Evolutionary conservation across 2,113 vertebrate genomes (phyloP).

Genomic region (Setophaga kirtlandii): DNA sequence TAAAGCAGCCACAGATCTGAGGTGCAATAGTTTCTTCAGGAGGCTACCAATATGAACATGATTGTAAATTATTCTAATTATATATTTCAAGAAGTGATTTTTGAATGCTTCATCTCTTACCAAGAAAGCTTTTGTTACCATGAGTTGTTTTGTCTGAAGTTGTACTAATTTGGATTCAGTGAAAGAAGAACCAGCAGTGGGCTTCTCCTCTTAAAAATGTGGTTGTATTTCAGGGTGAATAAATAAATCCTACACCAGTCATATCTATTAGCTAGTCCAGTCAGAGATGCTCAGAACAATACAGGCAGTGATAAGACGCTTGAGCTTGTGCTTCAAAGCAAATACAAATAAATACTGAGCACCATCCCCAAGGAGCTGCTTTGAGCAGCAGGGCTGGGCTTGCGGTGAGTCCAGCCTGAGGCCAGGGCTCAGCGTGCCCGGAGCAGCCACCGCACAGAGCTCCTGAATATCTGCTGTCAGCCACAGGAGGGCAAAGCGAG

Average conservation of each 20-base stretch:
- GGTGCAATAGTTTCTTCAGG: not conserved
- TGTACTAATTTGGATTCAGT: not conserved
- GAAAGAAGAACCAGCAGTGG: not conserved
- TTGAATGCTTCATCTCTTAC: not conserved
- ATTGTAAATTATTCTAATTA: not conserved
- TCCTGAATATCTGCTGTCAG: not conserved
- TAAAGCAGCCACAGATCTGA: not conserved
- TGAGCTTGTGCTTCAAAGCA: too few relatives aligned
- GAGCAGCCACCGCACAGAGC: not conserved
- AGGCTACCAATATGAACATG: not conserved
- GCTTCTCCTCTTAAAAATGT: not conserved
- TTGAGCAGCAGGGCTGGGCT: not conserved
- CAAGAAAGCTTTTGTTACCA: not conserved
- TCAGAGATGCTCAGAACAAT: not conserved
- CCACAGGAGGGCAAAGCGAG: constrained; percentile 55
- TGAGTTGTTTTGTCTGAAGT: not conserved
- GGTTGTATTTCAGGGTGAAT: not conserved
- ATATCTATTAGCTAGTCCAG: not conserved
- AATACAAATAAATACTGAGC: not conserved
- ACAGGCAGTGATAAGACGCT: not conserved
- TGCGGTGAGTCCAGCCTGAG: not conserved
- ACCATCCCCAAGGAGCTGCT: not conserved
- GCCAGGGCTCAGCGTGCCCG: not conserved
- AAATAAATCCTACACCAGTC: not conserved
- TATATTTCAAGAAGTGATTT: not conserved